Conservation (phyloP, 2,888 invertebrate genomes). For the Drosophila sordidula region DNA sequence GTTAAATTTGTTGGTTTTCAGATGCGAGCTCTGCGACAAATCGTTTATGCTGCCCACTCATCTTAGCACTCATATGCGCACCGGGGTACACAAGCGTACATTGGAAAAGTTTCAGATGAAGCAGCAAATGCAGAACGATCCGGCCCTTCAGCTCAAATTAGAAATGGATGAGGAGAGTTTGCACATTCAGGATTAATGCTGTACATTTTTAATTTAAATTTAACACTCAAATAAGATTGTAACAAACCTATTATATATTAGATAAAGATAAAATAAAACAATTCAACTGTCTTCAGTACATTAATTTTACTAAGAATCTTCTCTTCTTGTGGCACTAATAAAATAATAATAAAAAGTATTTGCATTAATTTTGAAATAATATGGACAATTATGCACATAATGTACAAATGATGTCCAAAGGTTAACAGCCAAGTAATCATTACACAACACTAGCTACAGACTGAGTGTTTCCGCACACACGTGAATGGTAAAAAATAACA, state of each 20-base stretch:
- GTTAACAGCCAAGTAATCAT: background rate
- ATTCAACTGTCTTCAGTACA: slow-evolving; percentile 11
- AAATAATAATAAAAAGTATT: too few species aligned
- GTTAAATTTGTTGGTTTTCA: slow-evolving; percentile 11
- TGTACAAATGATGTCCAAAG: background rate
- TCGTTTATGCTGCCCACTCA: slow-evolving; percentile 77
- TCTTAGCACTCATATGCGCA: slow-evolving; percentile 69
- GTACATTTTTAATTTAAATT: slow-evolving; percentile 13
- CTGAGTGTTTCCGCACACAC: slow-evolving; percentile 2
- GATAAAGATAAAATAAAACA: slow-evolving; percentile 30
- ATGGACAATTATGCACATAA: too few species aligned
- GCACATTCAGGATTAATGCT: slow-evolving; percentile 61
- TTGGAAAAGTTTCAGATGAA: slow-evolving; percentile 68
- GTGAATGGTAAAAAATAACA: slow-evolving; percentile 32
- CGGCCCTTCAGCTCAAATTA: slow-evolving; percentile 59
- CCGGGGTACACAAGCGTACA: slow-evolving; percentile 73
- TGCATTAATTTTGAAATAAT: too few species aligned
- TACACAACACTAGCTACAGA: slow-evolving; percentile 26
- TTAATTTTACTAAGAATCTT: slow-evolving; percentile 5
- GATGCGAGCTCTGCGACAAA: slow-evolving; percentile 72
- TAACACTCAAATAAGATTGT: slow-evolving; percentile 28
- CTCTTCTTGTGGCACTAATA: too few species aligned
- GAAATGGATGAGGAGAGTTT: slow-evolving; percentile 73
- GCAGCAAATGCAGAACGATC: slow-evolving; percentile 61
- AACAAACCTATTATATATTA: slow-evolving; percentile 28